phyloP scores from a whole-genome alignment of 2,113 vertebrate species.

The Siniperca knerii region DNA sequence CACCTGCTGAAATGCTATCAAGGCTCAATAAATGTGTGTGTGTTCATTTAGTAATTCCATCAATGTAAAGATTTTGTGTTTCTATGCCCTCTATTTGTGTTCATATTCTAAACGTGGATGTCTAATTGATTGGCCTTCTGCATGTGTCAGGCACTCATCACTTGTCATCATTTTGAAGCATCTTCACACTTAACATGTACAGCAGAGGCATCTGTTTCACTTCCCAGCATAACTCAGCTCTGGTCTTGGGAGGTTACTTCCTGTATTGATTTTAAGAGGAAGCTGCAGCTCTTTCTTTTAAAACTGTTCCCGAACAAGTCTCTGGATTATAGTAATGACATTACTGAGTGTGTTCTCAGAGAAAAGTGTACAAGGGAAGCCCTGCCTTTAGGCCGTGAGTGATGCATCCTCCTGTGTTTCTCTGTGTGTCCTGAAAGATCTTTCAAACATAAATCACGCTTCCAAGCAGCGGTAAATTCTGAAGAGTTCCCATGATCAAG shows the following conservation, averaged over 20 bases:
- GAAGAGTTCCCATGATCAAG: conserved; percentile 76
- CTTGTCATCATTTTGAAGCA: conserved; percentile 39
- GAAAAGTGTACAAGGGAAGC: conserved; percentile 63
- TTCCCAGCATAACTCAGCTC: not conserved
- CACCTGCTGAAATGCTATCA: not conserved
- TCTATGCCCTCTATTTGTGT: not conserved
- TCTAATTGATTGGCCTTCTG: conserved; percentile 18
- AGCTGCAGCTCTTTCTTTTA: conserved; percentile 62
- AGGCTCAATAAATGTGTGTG: not conserved
- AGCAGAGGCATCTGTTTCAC: conserved; percentile 33
- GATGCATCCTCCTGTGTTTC: conserved; percentile 57
- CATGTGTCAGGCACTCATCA: conserved; percentile 29
- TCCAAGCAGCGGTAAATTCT: conserved; percentile 64
- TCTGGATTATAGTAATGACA: conserved; percentile 62
- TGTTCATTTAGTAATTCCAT: not conserved
- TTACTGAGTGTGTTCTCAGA: conserved; percentile 54
- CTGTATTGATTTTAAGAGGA: conserved; percentile 53
- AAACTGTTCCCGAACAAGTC: conserved; percentile 60
- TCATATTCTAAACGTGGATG: conserved; percentile 9
- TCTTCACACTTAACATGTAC: conserved; percentile 44
- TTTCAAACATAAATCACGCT: conserved; percentile 75
- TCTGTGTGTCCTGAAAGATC: conserved; percentile 56
- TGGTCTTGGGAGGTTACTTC: conserved; percentile 34
- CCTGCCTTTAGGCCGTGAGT: conserved; percentile 56
- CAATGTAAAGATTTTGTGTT: not conserved